phyloP scores from a whole-genome alignment of 1,140 invertebrate species.

The Drosophila athabasca region DNA sequence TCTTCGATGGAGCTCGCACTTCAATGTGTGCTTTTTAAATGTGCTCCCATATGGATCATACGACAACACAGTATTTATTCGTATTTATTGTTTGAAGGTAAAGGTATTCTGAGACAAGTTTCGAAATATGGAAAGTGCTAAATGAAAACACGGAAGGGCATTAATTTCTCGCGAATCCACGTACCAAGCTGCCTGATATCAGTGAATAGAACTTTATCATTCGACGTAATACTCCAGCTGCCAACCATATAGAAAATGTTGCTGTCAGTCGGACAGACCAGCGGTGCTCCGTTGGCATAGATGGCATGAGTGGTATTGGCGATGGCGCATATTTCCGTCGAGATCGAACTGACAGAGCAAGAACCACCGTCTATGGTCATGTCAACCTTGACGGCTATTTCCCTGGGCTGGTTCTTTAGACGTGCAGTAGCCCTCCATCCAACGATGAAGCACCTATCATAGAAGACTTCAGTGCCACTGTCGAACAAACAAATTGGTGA shows the following conservation, averaged over 20 bases:
- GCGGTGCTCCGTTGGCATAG: constrained; percentile 9
- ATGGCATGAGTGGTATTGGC: neutral
- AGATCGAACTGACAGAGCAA: neutral
- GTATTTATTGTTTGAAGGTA: too few species aligned
- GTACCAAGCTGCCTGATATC: neutral
- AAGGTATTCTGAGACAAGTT: too few species aligned
- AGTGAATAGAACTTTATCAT: neutral
- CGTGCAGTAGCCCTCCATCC: constrained; percentile 25
- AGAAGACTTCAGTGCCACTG: neutral
- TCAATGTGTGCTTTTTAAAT: too few species aligned
- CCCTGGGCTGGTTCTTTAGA: neutral
- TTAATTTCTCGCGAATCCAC: constrained; percentile 17
- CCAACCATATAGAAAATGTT: constrained; percentile 16
- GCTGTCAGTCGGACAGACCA: constrained; percentile 24
- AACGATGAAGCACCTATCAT: neutral
- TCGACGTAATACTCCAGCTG: constrained; percentile 1
- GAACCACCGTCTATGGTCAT: neutral
- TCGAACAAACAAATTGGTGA: constrained; percentile 1
- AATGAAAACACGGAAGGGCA: neutral
- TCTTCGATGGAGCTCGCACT: too few species aligned
- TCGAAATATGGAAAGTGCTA: too few species aligned
- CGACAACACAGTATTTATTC: too few species aligned
- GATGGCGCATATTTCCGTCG: neutral
- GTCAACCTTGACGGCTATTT: constrained; percentile 1
- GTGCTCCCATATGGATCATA: too few species aligned